These are phyloP conservation scores for Mythimna lalbum DNA, from an alignment of 2,888 invertebrate species.

Conservation along the genomic window DNA sequence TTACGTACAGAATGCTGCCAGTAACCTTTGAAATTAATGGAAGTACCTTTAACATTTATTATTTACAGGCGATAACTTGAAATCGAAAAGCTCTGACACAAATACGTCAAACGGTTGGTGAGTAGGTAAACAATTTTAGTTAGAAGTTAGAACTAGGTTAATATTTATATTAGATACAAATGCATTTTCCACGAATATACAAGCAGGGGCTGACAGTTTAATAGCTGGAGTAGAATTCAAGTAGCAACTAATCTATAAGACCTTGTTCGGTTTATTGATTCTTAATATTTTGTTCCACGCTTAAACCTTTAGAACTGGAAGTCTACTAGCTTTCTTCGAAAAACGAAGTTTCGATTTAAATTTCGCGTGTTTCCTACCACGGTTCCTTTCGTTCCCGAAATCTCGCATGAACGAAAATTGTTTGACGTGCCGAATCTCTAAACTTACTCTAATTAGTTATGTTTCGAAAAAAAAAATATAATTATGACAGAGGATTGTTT, in stretches of 20 bases:
- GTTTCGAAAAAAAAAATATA: no score
- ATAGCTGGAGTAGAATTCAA: background rate
- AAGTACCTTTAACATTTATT: slow-evolving; percentile 21
- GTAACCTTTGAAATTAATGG: slow-evolving; percentile 2
- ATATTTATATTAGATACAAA: background rate
- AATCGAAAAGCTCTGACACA: slow-evolving; percentile 2
- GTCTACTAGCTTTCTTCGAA: no score
- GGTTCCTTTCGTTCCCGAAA: no score
- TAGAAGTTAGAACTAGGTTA: background rate
- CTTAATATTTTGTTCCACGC: no score
- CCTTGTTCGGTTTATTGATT: background rate
- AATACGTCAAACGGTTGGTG: background rate
- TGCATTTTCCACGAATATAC: slow-evolving; percentile 20
- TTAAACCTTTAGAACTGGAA: no score
- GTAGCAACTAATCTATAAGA: background rate
- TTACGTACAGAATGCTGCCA: background rate
- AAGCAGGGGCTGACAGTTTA: background rate
- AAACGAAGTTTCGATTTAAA: no score
- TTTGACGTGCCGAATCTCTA: no score
- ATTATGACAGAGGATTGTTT: no score
- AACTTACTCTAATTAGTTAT: no score
- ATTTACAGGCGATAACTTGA: slow-evolving; percentile 34
- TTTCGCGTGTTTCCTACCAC: no score
- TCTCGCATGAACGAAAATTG: no score
- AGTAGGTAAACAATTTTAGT: background rate